Evolutionary conservation across 2,797 vertebrate genomes (phyloP).

Genomic region (Meda fulgida): DNA sequence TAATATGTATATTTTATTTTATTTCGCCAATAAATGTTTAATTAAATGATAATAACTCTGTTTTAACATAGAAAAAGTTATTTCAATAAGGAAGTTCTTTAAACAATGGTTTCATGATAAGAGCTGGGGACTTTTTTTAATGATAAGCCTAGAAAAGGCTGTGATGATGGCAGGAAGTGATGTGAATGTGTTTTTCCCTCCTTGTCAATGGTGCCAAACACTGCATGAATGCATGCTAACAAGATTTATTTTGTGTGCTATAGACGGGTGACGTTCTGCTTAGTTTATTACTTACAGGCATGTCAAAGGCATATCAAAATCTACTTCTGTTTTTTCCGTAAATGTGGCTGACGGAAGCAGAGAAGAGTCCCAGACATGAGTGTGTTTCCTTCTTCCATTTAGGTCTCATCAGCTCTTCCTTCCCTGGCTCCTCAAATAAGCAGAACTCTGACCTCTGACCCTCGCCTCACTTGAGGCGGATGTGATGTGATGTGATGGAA

Average conservation of each 20-base stretch:
- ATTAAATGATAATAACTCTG: background rate
- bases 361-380: slow-evolving; percentile 64
- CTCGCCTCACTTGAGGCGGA: slow-evolving; percentile 67
- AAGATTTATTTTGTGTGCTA: background rate
- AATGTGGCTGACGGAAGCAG: slow-evolving; percentile 61
- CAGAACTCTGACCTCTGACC: slow-evolving; percentile 68
- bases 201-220: background rate
- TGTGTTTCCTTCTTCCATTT: slow-evolving; percentile 75
- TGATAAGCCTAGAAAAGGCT: background rate
- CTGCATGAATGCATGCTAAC: background rate
- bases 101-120: background rate
- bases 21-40: background rate
- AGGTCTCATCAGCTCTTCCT: slow-evolving; percentile 71
- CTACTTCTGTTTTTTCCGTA: slow-evolving; percentile 68
- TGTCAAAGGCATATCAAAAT: background rate
- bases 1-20: background rate
- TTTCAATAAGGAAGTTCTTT: background rate
- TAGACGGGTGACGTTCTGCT: background rate
- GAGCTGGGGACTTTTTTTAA: background rate
- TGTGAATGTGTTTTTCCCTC: slow-evolving; percentile 42
- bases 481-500: slow-evolving; percentile 70
- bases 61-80: background rate
- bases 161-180: slow-evolving; percentile 42
- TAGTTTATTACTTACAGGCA: background rate
- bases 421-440: slow-evolving; percentile 73